These are phyloP conservation scores for Leptodactylus fuscus DNA, from an alignment of 2,113 vertebrate species.

Conservation along the genomic window DNA sequence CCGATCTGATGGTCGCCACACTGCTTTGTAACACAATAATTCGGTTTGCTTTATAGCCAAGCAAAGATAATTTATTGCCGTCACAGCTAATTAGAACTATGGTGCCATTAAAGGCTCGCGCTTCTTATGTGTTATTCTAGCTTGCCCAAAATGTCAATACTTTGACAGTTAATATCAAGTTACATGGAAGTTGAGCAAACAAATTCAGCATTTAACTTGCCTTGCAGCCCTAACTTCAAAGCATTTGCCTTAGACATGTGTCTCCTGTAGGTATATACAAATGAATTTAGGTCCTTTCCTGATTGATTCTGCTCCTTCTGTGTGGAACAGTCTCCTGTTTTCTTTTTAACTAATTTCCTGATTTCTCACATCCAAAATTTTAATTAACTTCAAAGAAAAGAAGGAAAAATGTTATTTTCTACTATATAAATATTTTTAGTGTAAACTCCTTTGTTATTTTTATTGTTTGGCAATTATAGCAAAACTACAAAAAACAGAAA, in stretches of 20 bases:
- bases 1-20: neutral
- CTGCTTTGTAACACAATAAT: neutral
- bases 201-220: constrained; percentile 31
- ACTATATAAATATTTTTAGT: neutral
- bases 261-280: constrained; percentile 40
- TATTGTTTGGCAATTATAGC: neutral
- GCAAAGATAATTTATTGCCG: constrained; percentile 7
- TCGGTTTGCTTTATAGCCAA: neutral
- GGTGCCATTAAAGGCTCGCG: neutral
- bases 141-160: neutral
- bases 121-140: neutral
- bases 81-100: constrained; percentile 14
- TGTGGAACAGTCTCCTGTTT: neutral
- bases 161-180: constrained; percentile 43
- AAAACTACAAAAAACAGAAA: no score
- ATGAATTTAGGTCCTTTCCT: constrained; percentile 34
- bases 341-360: constrained; percentile 29
- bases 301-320: neutral
- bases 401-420: neutral
- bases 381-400: constrained; percentile 28
- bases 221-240: constrained; percentile 32
- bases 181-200: constrained; percentile 23
- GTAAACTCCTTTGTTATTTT: neutral
- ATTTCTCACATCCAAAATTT: neutral
- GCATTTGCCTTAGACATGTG: constrained; percentile 8